Evolutionary conservation across 2,888 invertebrate species (phyloP), one percentile per base, ranked within the genome.

Genomic region (Ptycholaimellus sp.): DNA sequence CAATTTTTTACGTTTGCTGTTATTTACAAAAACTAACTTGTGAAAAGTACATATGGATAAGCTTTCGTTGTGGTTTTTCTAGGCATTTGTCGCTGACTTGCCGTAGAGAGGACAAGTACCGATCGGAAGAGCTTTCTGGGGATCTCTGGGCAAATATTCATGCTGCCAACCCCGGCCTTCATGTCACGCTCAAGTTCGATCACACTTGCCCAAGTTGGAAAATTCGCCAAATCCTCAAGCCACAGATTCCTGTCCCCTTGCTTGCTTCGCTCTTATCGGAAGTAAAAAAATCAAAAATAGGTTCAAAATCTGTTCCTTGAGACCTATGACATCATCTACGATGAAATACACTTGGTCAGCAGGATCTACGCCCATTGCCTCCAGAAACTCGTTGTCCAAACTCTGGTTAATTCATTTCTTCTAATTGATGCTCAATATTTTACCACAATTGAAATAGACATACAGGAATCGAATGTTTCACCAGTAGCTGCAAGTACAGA

Each of bases 241-340:
- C 57, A 19, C 51, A 50, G 37, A 53, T 59, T 22, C 58, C 58
- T n/a, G n/a, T n/a, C n/a, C n/a, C n/a, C n/a, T n/a, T n/a, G n/a
- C n/a, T n/a, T n/a, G n/a, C n/a, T n/a, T n/a, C n/a, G n/a, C n/a
- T n/a, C n/a, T n/a, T n/a, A n/a, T n/a, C n/a, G n/a, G n/a, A n/a
- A n/a, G n/a, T n/a, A n/a, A n/a, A n/a, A n/a, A n/a, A n/a, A n/a
- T n/a, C n/a, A n/a, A n/a, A n/a, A n/a, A n/a, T n/a, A n/a, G 2
- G 54, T 58, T 2, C 40, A 37, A 2, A 49, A 48, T n/a, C 47
- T 59, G 4, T 46, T 48, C 18, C 42, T 59, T 20, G 57, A 57
- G 37, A 57, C 56, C 1, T 58, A 52, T 36, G 56, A 56, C 9
- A 31, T 37, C 21, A 49, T 55, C 20, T 46, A 46, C 36, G 49